These are phyloP conservation scores for Leptopilina clavipes DNA, from an alignment of 1,140 invertebrate species.

Conservation along the genomic window DNA sequence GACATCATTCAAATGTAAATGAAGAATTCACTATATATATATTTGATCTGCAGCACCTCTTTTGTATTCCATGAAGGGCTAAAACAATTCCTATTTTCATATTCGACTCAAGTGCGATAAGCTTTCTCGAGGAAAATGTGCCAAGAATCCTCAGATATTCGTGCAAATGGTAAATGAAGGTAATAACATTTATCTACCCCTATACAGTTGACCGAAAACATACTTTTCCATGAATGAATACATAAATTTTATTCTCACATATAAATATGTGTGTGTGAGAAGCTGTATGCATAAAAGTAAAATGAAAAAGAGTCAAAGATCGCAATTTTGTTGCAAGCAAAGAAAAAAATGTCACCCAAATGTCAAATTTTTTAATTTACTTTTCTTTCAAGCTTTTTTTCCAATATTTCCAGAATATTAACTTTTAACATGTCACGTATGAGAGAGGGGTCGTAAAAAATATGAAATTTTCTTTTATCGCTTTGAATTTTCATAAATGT, in stretches of 20 bases:
- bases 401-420: too few relatives aligned
- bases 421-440: too few relatives aligned
- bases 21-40: neutral
- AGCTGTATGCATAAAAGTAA: too few relatives aligned
- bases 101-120: constrained; percentile 11
- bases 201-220: constrained; percentile 12
- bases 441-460: too few relatives aligned
- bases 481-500: too few relatives aligned
- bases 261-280: too few relatives aligned
- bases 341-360: too few relatives aligned
- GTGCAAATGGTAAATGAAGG: constrained; percentile 15
- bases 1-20: neutral
- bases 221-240: neutral
- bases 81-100: constrained; percentile 20
- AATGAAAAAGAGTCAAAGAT: too few relatives aligned
- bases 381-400: too few relatives aligned
- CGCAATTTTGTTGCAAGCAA: too few relatives aligned
- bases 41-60: neutral
- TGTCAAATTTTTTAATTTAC: too few relatives aligned
- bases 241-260: constrained; percentile 2
- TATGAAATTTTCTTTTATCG: too few relatives aligned
- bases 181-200: constrained; percentile 9
- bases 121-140: constrained; percentile 7
- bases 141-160: constrained; percentile 19
- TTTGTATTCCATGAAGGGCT: constrained; percentile 9